Evolutionary conservation across 2,888 invertebrate genomes (phyloP).

Genomic region (Belgica antarctica): DNA sequence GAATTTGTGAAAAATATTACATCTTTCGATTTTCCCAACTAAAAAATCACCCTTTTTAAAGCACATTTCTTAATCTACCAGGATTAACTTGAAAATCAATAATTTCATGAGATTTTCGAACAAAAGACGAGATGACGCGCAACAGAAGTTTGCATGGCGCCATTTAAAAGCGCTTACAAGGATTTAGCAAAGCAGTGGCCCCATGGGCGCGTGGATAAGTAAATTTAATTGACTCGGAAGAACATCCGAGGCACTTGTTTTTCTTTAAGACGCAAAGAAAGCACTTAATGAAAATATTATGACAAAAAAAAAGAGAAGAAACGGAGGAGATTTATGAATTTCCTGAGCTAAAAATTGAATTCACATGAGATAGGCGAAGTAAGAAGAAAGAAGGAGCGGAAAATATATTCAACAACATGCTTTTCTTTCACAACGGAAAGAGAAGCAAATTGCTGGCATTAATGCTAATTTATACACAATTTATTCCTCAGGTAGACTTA

Average conservation of each 20-base stretch:
- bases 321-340: background rate
- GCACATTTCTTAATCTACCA: too few species aligned
- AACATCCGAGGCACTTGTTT: slow-evolving; percentile 5
- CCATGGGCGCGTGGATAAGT: background rate
- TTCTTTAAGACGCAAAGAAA: background rate
- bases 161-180: too few species aligned
- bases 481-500: slow-evolving; percentile 14
- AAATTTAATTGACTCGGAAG: slow-evolving; percentile 9
- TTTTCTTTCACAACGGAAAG: background rate
- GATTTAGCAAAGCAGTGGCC: background rate
- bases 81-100: too few species aligned
- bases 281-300: slow-evolving; percentile 24
- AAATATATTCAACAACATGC: slow-evolving; percentile 24
- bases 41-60: too few species aligned
- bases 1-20: too few species aligned
- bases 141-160: too few species aligned
- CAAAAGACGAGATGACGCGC: too few species aligned
- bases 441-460: slow-evolving; percentile 19
- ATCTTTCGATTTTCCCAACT: too few species aligned
- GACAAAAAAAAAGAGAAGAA: background rate
- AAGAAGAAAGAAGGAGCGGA: too few species aligned
- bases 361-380: background rate
- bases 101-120: too few species aligned
- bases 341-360: background rate
- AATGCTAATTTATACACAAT: slow-evolving; percentile 31